phyloP scores from a whole-genome alignment of 2,113 vertebrate genomes.

The Grammomys surdaster region DNA sequence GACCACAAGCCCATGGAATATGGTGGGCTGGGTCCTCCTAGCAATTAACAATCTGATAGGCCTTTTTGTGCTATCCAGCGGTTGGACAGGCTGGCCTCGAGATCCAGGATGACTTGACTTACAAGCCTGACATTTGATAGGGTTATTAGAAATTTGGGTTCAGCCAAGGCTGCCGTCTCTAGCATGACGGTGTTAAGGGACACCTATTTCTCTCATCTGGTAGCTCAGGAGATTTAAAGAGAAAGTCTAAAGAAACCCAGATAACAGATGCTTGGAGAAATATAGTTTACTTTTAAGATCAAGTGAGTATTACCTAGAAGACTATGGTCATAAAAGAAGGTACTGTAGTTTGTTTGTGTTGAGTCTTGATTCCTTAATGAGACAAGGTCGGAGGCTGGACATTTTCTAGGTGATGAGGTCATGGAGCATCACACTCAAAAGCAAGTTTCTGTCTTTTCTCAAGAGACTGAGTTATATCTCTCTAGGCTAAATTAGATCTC shows the following conservation, averaged over 20 bases:
- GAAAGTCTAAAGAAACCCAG: not conserved
- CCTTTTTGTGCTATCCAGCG: not conserved
- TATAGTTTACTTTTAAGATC: conserved; percentile 25
- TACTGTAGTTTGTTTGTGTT: no score
- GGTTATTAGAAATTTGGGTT: not conserved
- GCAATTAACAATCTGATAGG: not conserved
- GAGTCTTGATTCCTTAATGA: not conserved
- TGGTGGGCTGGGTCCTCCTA: not conserved
- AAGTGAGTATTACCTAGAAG: not conserved
- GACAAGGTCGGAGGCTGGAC: not conserved
- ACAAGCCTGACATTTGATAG: not conserved
- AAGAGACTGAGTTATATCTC: not conserved
- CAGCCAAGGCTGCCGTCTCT: not conserved
- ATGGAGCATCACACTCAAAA: not conserved
- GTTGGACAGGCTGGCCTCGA: not conserved
- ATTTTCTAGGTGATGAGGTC: not conserved
- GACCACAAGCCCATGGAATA: no score
- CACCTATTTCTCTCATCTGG: not conserved
- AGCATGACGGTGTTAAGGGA: not conserved
- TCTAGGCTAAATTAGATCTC: not conserved
- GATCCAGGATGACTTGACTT: not conserved
- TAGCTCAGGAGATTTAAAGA: not conserved
- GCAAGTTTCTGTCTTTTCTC: not conserved
- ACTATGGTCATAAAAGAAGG: not conserved
- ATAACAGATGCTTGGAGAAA: not conserved